These are phyloP conservation scores for Drosophila ananassae DNA, from an alignment of 1,140 invertebrate species.

Conservation along the genomic window DNA sequence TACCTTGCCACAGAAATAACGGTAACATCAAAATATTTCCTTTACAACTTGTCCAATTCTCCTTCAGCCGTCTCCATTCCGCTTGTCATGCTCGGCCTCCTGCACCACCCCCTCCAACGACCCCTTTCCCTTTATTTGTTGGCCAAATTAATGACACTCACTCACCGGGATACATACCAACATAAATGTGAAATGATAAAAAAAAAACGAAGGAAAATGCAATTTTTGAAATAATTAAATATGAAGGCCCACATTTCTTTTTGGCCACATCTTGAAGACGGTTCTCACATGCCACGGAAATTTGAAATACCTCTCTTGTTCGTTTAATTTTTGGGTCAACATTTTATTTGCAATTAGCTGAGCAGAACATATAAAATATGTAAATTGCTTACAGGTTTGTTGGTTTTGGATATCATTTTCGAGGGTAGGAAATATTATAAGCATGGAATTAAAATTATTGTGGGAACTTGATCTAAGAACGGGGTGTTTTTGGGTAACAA, in stretches of 20 bases:
- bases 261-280: constrained; percentile 30
- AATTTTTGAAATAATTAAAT: constrained; percentile 79
- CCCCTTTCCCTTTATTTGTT: constrained; percentile 25
- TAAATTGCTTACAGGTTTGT: constrained; percentile 42
- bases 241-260: constrained; percentile 58
- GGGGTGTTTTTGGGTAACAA: not conserved
- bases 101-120: constrained; percentile 4
- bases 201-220: constrained; percentile 66
- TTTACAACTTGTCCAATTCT: constrained; percentile 70
- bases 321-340: constrained; percentile 49
- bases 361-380: constrained; percentile 51
- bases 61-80: constrained; percentile 37
- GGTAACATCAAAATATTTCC: constrained; percentile 75
- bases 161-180: constrained; percentile 22
- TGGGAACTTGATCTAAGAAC: constrained; percentile 9
- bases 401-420: constrained; percentile 3
- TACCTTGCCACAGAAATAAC: constrained; percentile 62
- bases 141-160: constrained; percentile 76
- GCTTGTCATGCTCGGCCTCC: constrained; percentile 61
- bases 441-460: constrained; percentile 6
- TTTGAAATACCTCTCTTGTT: constrained; percentile 41
- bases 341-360: constrained; percentile 65
- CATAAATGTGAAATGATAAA: constrained; percentile 39
- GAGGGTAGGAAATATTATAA: not conserved
- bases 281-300: constrained; percentile 40